Evolutionary conservation across 2,888 invertebrate genomes (phyloP).

Genomic region (Argyresthia goedartella): DNA sequence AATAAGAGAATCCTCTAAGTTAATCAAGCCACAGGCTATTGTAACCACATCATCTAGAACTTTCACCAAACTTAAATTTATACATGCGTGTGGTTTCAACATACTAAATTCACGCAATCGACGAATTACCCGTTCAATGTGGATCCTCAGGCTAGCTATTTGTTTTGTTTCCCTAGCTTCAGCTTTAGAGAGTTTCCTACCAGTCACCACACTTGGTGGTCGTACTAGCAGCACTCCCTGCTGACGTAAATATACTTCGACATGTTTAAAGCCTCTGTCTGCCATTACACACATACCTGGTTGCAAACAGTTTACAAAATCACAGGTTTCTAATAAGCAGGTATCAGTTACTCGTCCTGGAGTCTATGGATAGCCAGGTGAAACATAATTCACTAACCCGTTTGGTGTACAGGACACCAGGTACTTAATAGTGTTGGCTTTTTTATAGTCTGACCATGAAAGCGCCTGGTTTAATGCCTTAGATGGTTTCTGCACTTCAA

Average conservation of each 20-base stretch:
- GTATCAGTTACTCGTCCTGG: constrained; percentile 2
- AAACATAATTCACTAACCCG: constrained; percentile 6
- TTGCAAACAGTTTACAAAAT: constrained; percentile 2
- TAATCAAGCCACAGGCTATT: constrained; percentile 17
- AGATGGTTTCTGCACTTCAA: too few relatives aligned
- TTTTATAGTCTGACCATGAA: too few relatives aligned
- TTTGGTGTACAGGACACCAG: constrained; percentile 3
- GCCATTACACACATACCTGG: constrained; percentile 1
- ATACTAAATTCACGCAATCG: constrained; percentile 5
- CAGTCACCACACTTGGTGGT: constrained; percentile 5
- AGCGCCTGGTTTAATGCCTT: too few relatives aligned
- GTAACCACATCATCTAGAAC: constrained; percentile 15
- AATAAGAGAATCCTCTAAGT: constrained; percentile 17
- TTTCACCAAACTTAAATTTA: constrained; percentile 3
- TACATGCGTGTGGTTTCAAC: constrained; percentile 5
- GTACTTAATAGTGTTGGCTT: too few relatives aligned
- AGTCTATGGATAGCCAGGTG: constrained; percentile 1
- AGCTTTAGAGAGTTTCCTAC: background rate
- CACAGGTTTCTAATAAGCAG: constrained; percentile 1
- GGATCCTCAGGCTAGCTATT: constrained; percentile 6
- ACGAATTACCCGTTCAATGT: constrained; percentile 6
- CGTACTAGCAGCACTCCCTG: background rate
- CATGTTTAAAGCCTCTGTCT: constrained; percentile 7
- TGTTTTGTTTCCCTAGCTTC: constrained; percentile 5
- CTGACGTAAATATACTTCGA: background rate